phyloP scores from a whole-genome alignment of 2,888 invertebrate species.

The Drosophila maculinotata region DNA sequence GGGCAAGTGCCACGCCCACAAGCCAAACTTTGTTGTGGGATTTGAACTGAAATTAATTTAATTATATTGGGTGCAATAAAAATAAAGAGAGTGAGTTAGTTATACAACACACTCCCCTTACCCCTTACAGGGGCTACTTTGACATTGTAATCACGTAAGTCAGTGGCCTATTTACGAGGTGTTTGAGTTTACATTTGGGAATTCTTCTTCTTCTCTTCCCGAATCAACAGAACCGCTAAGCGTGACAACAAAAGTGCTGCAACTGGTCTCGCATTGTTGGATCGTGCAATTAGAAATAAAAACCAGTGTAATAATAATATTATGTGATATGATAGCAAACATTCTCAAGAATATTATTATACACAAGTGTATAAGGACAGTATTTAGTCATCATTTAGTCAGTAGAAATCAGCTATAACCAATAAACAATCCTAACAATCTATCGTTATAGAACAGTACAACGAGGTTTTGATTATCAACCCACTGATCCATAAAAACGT shows the following conservation, averaged over 20 bases:
- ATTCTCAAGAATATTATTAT: constrained; percentile 1
- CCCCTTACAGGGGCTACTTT: constrained; percentile 41
- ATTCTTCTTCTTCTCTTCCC: constrained; percentile 18
- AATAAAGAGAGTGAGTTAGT: constrained; percentile 70
- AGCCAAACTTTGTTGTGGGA: constrained; percentile 8
- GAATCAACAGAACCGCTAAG: constrained; percentile 33
- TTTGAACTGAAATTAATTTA: constrained; percentile 67
- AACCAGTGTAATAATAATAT: constrained; percentile 16
- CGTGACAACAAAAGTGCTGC: constrained; percentile 52
- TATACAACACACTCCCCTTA: constrained; percentile 46
- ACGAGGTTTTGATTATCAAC: background rate
- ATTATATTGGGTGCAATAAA: constrained; percentile 72
- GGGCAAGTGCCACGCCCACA: constrained; percentile 56
- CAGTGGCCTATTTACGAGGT: constrained; percentile 67
- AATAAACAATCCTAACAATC: constrained; percentile 9
- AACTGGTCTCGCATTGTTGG: constrained; percentile 12
- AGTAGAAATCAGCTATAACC: too few relatives aligned
- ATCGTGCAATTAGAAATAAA: constrained; percentile 32
- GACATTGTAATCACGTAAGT: constrained; percentile 74
- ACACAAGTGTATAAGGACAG: background rate
- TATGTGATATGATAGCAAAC: constrained; percentile 15
- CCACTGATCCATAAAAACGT: constrained; percentile 49
- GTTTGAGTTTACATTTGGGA: constrained; percentile 15
- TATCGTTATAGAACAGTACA: background rate
- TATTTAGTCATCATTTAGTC: background rate